Evolutionary conservation across 2,113 vertebrate species (phyloP), one percentile per base, ranked within the genome.

Genomic region (Chaetodon trifascialis): DNA sequence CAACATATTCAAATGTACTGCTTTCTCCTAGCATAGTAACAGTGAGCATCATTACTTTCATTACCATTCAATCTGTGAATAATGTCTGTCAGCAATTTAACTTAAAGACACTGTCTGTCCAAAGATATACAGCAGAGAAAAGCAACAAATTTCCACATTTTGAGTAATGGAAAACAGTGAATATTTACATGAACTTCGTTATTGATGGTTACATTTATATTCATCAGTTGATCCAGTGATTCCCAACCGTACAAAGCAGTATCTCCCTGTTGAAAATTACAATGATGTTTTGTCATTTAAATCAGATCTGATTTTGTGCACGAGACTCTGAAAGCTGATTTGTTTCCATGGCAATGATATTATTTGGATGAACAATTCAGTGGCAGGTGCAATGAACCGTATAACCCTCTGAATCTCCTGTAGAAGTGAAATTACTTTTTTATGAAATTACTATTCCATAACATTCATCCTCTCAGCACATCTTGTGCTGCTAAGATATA

Each of bases 261-360:
- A 30, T 30, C 30, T 30, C 30, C 30, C 30, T 30, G 30, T 30
- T 30, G 30, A 30, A 30, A 30, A 30, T 30, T 30, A 30, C 30
- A 73, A 23, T 69, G 46, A 56, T 11, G 15, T 64, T 56, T 12
- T 58, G 15, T 44, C 54, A 59, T 60, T 8, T 47, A 73, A 66
- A 70, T 81, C 21, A 10, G n/a, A 40, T 47, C 19, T 25, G 47
- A 47, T 59, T 68, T 40, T 59, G 30, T 66, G 44, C 69, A 67
- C 17, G 58, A 65, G 49, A 60, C 59, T 63, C 46, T 4, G 4
- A 74, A 79, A 71, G 55, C 49, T 25, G 11, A 69, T 49, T 30
- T 66, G 64, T 90, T 83, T 74, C 79, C 47, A 83, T 71, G 38
- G 80, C 69, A 76, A 81, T 82, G 23, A 52, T 19, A 64, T 79